phyloP scores from a whole-genome alignment of 2,888 invertebrate genomes.

The Mantis religiosa region DNA sequence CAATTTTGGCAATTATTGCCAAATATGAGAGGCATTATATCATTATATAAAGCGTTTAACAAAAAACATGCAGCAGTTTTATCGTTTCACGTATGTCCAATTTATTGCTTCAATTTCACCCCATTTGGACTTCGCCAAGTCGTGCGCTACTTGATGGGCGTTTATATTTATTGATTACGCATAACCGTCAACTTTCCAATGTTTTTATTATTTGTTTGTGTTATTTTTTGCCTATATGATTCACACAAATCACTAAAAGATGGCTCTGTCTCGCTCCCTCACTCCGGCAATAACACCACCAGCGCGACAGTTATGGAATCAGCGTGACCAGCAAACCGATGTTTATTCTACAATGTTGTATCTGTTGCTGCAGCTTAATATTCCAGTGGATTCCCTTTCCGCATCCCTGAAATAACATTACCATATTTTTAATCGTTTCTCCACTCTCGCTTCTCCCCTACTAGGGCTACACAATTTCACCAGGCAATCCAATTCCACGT shows the following conservation, averaged over 20 bases:
- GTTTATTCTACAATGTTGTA: not conserved
- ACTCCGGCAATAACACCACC: not conserved
- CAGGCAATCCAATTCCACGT: not conserved
- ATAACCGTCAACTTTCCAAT: not conserved
- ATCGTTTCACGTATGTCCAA: not conserved
- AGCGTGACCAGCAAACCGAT: not conserved
- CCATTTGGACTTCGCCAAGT: not conserved
- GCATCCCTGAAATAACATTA: not conserved
- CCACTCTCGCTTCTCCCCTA: not conserved
- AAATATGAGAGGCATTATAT: not conserved
- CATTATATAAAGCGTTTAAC: not conserved
- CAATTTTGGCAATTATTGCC: no score
- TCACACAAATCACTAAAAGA: not conserved
- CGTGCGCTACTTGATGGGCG: not conserved
- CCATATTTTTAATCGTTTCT: slow-evolving; percentile 2
- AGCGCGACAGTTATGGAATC: not conserved
- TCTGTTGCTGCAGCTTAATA: not conserved
- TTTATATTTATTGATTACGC: not conserved
- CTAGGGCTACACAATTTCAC: not conserved
- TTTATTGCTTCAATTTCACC: not conserved
- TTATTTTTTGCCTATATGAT: not conserved
- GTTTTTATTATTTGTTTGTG: not conserved
- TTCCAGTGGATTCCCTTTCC: not conserved
- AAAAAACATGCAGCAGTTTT: not conserved
- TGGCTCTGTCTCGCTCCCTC: not conserved